These are phyloP conservation scores for Coptodon rendalli DNA, from an alignment of 2,113 vertebrate genomes.

Conservation along the genomic window DNA sequence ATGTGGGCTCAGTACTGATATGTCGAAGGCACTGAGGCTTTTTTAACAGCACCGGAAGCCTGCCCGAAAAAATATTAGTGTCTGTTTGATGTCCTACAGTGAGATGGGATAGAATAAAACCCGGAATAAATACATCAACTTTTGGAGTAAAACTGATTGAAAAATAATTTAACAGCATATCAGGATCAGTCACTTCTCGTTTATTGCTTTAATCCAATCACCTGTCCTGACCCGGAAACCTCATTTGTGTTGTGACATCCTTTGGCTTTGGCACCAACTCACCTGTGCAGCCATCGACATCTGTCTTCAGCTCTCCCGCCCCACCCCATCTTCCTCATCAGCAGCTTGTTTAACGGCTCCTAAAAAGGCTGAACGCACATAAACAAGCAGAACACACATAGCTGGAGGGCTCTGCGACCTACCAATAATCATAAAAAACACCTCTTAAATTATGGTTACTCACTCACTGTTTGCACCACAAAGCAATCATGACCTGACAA, in stretches of 20 bases:
- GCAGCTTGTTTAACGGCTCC: constrained; percentile 9
- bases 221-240: background rate
- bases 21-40: background rate
- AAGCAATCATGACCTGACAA: background rate
- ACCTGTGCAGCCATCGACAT: background rate
- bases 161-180: background rate
- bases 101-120: background rate
- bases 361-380: background rate
- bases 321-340: constrained; percentile 17
- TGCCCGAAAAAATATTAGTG: background rate
- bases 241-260: background rate
- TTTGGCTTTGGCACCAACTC: background rate
- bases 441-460: background rate
- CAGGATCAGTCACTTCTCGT: background rate
- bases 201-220: background rate
- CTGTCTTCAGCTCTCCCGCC: background rate
- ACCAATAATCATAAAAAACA: background rate
- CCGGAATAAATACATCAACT: background rate
- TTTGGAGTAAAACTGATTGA: background rate
- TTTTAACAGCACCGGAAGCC: background rate
- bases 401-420: background rate
- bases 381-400: constrained; percentile 14
- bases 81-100: background rate
- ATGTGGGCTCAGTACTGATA: background rate
- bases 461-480: background rate